phyloP scores from a whole-genome alignment of 2,888 invertebrate species.

The Blomia tropicalis region DNA sequence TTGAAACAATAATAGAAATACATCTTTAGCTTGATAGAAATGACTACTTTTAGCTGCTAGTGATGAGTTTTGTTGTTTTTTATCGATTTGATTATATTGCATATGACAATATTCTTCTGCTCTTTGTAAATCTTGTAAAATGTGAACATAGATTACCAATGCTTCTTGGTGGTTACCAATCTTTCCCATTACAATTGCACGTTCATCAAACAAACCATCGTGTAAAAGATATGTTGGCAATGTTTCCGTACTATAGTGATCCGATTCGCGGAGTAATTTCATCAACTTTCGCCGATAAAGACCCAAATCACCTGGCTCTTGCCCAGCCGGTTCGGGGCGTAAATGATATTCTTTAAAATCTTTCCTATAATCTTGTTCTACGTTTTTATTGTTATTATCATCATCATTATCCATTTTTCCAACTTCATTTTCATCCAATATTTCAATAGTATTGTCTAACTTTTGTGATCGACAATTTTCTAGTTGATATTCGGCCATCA shows the following conservation, averaged over 20 bases:
- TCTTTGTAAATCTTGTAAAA: constrained; percentile 60
- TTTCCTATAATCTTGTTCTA: not conserved
- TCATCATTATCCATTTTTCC: not conserved
- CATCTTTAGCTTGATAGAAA: not conserved
- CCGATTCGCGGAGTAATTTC: constrained; percentile 61
- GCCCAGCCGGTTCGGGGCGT: constrained; percentile 34
- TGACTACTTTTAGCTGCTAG: not conserved
- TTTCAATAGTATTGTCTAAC: constrained; percentile 3
- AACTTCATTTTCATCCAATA: not conserved
- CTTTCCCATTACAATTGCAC: constrained; percentile 80
- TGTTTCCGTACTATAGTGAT: constrained; percentile 65
- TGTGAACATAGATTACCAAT: constrained; percentile 72
- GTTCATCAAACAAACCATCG: constrained; percentile 68
- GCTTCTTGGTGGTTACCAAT: constrained; percentile 81
- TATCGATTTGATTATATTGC: constrained; percentile 24
- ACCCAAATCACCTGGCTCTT: constrained; percentile 41
- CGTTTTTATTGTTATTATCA: not conserved
- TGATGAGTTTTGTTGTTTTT: not conserved
- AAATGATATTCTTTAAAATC: constrained; percentile 23
- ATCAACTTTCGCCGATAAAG: constrained; percentile 49
- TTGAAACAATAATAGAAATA: constrained; percentile 2
- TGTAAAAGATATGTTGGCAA: constrained; percentile 70
- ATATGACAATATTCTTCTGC: constrained; percentile 50
- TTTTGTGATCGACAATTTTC: not conserved
- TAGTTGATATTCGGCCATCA: constrained; percentile 36